These are phyloP conservation scores for Glaucidium brasilianum DNA, from an alignment of 2,113 vertebrate species.

Conservation along the genomic window DNA sequence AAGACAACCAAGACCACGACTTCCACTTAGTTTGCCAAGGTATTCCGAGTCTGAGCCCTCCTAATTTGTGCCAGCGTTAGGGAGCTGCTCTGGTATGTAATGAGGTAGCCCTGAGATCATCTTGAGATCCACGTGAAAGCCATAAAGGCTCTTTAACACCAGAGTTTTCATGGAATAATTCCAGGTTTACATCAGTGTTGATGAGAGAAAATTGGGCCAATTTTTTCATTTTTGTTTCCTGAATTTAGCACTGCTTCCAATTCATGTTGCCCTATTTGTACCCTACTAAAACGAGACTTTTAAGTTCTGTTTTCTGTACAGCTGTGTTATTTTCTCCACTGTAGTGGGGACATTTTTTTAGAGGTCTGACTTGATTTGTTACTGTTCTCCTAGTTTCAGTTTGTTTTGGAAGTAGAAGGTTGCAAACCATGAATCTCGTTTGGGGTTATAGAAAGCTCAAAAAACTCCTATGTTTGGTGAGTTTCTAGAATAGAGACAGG, in stretches of 20 bases:
- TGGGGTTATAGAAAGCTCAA: neutral
- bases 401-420: neutral
- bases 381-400: neutral
- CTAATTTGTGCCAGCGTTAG: neutral
- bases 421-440: neutral
- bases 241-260: neutral
- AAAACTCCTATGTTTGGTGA: neutral
- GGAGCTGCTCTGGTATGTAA: neutral
- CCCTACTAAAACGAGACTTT: neutral
- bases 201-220: neutral
- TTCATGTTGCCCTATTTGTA: neutral
- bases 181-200: neutral
- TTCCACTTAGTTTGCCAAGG: neutral
- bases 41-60: neutral
- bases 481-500: neutral
- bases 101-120: neutral
- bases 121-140: neutral
- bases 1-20: neutral
- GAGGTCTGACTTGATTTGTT: neutral
- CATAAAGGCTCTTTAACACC: neutral
- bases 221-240: neutral
- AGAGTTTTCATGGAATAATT: neutral
- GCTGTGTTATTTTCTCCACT: neutral
- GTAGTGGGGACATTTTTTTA: neutral
- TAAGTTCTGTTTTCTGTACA: neutral